Evolutionary conservation across 2,113 vertebrate genomes (phyloP), one percentile per base, ranked within the genome.

Genomic region (Ctenomys sociabilis): DNA sequence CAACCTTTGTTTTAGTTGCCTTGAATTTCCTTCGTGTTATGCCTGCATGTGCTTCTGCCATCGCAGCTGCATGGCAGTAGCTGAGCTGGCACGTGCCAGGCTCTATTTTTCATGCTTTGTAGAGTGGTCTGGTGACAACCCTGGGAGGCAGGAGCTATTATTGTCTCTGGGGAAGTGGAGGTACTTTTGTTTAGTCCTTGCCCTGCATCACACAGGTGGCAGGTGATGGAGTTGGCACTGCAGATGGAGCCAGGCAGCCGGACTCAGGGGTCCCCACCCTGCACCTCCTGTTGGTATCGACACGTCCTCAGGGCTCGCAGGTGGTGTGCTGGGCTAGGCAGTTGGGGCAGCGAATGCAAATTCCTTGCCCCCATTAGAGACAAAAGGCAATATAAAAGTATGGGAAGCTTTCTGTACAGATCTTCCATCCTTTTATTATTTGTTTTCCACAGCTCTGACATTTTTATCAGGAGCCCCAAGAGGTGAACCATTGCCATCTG

Each of bases 201-300:
- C 14, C 24, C 32, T 30, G 72, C 40, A 75, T 66, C 85, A 54
- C 30, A 43, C 17, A 28, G 59, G 35, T 77, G 32, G 37, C 88
- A 5, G 21, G 40, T 32, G n/a, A n/a, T 24, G 21, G 63, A 87
- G 59, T 22, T 88, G 88, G 68, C 26, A 2, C 91, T 64, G 17
- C 6, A 3, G 40, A 7, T n/a, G 32, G 22, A 59, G 49, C 24
- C 40, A 35, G 45, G 32, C 22, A 26, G 35, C 52, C 54, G 11
- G 26, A 63, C 21, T 61, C 88, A 64, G 86, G 49, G 61, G 12
- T 45, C 26, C 37, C 45, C 57, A 49, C 52, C 87, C 45, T 77
- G 16, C 30, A 30, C 43, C 61, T 54, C 26, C 8, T 5, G 1
- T 1, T 35, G 3, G 3, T 5, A 3, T 12, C 1, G 19, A 7